Base-by-base conservation (phyloP, 2,888 invertebrate genomes). In the Dicyrtomina minuta region DNA sequence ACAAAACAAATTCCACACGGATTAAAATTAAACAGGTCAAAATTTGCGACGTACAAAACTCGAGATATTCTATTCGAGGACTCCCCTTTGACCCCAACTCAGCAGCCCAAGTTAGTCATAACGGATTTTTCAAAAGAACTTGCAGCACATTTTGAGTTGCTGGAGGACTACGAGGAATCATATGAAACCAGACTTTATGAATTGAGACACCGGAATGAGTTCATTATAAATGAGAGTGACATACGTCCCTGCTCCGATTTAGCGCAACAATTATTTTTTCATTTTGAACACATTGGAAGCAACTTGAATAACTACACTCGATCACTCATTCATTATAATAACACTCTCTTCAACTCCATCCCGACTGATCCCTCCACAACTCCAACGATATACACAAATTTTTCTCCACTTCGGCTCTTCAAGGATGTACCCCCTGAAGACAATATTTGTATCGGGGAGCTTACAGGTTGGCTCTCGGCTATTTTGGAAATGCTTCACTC, bases 91-190 rank as follows among this genome's bases (percentile, higher is more conserved):
- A 33, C 33, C 33, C 3, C n/a, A 3, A 4, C 22, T 5, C 24
- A 62, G 10, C 41, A 27, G 1, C 64, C 53, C 20, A 65, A 55
- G 20, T n/a, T 65, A 33, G 1, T 53, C 0, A 12, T 27, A 22
- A n/a, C 26, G 13, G 24, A 65, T 33, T 51, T 65, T 22, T 24
- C 27, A 1, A 33, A 15, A 41, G 64, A 51, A 3, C 15, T 67
- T 1, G 12, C 15, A 15, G 49, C 59, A 4, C 67, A 67, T 58
- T 59, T 67, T 27, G 67, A 67, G 24, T 20, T 33, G 10, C n/a
- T 67, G 49, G 59, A 67, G 22, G 60, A 67, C n/a, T 67, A 51
- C 39, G 60, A 67, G 49, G 39, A 27, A 33, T 60, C 67, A 1
- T 67, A 67, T 17, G 20, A 26, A 22, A 49, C 22, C 1, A 20